Evolutionary conservation across 2,888 invertebrate genomes (phyloP).

Genomic region (Apoda limacodes): DNA sequence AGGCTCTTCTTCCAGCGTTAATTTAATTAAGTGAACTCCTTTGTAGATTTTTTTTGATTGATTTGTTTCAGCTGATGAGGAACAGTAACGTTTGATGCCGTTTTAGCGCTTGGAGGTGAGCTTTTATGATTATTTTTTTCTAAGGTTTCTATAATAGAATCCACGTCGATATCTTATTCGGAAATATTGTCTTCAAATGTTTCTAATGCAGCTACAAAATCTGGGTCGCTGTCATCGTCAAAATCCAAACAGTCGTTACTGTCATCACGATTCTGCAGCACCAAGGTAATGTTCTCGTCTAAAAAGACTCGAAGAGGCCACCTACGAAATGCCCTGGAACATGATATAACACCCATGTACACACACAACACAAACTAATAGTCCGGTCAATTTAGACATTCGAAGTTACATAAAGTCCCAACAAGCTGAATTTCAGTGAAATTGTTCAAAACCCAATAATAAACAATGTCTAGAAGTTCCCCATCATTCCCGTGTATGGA

Average conservation of each 20-base stretch:
- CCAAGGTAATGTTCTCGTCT: constrained; percentile 5
- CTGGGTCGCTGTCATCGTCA: constrained; percentile 17
- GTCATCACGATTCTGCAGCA: constrained; percentile 8
- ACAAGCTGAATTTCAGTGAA: too few relatives aligned
- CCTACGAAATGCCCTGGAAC: constrained; percentile 3
- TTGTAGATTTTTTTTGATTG: constrained; percentile 3
- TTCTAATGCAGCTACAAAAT: constrained; percentile 9
- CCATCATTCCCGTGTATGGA: too few relatives aligned
- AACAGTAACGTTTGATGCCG: constrained; percentile 3
- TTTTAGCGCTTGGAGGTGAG: constrained; percentile 6
- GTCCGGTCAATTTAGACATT: too few relatives aligned
- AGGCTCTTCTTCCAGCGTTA: constrained; percentile 15
- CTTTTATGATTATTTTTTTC: constrained; percentile 5
- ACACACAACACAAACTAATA: background rate
- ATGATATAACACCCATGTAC: constrained; percentile 3
- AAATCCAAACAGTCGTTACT: constrained; percentile 17
- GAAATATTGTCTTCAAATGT: constrained; percentile 7
- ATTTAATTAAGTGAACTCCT: constrained; percentile 10
- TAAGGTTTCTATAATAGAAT: constrained; percentile 10
- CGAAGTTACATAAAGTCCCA: too few relatives aligned
- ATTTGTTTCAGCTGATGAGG: constrained; percentile 7
- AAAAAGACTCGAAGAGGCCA: constrained; percentile 2
- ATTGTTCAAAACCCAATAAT: too few relatives aligned
- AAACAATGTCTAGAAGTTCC: too few relatives aligned
- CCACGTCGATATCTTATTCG: constrained; percentile 6